Evolutionary conservation across 2,113 vertebrate species (phyloP).

Genomic region (Triplophysa tibetana): DNA sequence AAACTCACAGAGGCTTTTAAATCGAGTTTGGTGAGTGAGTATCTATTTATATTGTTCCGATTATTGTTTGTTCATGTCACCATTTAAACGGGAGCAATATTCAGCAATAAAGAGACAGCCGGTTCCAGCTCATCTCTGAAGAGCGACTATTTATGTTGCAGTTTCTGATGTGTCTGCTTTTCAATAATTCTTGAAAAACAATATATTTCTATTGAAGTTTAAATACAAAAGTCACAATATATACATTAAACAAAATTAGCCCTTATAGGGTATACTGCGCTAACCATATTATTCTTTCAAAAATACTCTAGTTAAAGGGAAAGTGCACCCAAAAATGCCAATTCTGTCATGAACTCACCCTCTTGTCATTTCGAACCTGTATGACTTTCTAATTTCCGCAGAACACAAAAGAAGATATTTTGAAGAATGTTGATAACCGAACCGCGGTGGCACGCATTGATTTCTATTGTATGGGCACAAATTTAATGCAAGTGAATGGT

Average conservation of each 20-base stretch:
- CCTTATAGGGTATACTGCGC: not conserved
- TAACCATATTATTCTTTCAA: too few relatives aligned
- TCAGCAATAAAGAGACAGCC: constrained; percentile 22
- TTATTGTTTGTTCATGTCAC: constrained; percentile 20
- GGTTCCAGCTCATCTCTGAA: constrained; percentile 8
- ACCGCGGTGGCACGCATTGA: too few relatives aligned
- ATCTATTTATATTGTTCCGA: constrained; percentile 18
- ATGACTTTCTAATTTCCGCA: too few relatives aligned
- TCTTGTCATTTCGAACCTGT: too few relatives aligned
- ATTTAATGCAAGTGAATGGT: too few relatives aligned
- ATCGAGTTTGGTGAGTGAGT: constrained; percentile 18
- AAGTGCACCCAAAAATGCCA: too few relatives aligned
- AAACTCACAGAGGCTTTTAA: not conserved
- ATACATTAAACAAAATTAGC: not conserved
- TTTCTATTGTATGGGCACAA: too few relatives aligned
- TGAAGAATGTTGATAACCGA: too few relatives aligned
- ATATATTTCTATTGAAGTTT: not conserved
- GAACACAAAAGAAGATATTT: too few relatives aligned
- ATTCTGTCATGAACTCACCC: too few relatives aligned
- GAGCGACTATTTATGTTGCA: not conserved
- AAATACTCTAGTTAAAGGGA: too few relatives aligned
- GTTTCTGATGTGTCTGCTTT: not conserved
- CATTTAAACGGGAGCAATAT: constrained; percentile 30
- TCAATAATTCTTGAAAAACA: not conserved
- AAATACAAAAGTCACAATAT: not conserved